These are phyloP conservation scores for Corythoichthys haematopterus DNA, from an alignment of 2,113 vertebrate species.

Conservation along the genomic window DNA sequence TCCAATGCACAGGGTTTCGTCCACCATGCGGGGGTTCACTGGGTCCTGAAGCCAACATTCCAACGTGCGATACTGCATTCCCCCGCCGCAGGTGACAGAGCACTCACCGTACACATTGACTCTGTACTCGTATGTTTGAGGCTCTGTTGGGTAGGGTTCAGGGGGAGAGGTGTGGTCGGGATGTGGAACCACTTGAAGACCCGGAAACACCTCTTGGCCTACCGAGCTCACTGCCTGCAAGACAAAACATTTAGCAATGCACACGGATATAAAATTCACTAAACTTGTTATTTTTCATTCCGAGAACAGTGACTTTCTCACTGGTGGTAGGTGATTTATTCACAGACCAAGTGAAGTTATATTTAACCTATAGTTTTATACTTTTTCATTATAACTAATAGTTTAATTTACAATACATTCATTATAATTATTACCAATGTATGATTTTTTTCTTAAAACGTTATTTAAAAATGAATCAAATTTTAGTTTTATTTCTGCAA, in stretches of 20 bases:
- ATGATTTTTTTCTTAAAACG: too few species aligned
- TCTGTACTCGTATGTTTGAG: constrained; percentile 65
- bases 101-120: constrained; percentile 75
- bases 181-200: constrained; percentile 38
- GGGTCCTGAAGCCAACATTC: constrained; percentile 71
- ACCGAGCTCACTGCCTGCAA: constrained; percentile 33
- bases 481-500: too few species aligned
- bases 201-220: constrained; percentile 45
- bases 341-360: too few species aligned
- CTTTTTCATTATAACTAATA: too few species aligned
- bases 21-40: constrained; percentile 56
- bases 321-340: too few species aligned
- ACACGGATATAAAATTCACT: not conserved
- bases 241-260: not conserved
- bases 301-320: too few species aligned
- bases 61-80: constrained; percentile 79
- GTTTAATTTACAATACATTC: too few species aligned
- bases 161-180: constrained; percentile 15
- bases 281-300: too few species aligned
- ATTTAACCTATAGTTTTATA: too few species aligned
- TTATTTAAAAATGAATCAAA: too few species aligned
- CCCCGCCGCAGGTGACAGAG: constrained; percentile 78
- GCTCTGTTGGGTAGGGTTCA: constrained; percentile 23
- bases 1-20: constrained; percentile 69
- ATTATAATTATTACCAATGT: too few species aligned